A percentile compares a stretch with the other conserved stretches of the same genome.
Evolutionary conservation across 2,113 vertebrate genomes (phyloP).

Genomic region (Xiphophorus maculatus): DNA sequence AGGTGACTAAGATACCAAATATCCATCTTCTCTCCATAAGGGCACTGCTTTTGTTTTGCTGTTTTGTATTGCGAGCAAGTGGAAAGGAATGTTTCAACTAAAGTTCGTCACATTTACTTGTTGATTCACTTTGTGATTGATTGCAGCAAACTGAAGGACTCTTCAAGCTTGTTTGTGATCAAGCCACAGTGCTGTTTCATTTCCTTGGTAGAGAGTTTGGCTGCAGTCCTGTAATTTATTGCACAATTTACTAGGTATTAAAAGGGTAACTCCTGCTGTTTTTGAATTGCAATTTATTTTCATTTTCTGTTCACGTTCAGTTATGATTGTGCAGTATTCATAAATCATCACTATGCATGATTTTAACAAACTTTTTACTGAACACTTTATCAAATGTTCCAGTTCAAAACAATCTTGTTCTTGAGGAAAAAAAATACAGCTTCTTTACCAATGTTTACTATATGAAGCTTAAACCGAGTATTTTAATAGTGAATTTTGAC

Average conservation of each 20-base stretch:
- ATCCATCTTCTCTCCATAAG: background rate
- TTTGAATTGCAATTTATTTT: background rate
- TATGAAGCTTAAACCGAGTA: background rate
- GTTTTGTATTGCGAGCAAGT: background rate
- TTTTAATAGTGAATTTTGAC: background rate
- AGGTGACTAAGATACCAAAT: background rate
- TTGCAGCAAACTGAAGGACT: background rate
- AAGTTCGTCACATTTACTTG: constrained; percentile 12
- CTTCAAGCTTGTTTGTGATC: background rate
- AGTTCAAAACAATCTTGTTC: background rate
- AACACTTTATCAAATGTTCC: background rate
- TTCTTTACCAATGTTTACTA: background rate
- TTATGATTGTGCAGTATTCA: background rate
- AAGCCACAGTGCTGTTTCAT: background rate
- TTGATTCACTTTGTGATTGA: background rate
- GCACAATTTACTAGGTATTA: background rate
- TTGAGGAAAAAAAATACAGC: background rate
- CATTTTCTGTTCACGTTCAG: background rate
- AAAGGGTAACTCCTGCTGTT: constrained; percentile 2
- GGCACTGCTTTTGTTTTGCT: constrained; percentile 12
- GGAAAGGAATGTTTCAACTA: constrained; percentile 4
- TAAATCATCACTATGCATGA: background rate
- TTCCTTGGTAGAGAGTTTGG: background rate
- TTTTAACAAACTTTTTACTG: background rate
- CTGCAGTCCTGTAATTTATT: constrained; percentile 6